These are phyloP conservation scores for Micrasema longulum DNA, from an alignment of 1,140 invertebrate species.

Conservation along the genomic window DNA sequence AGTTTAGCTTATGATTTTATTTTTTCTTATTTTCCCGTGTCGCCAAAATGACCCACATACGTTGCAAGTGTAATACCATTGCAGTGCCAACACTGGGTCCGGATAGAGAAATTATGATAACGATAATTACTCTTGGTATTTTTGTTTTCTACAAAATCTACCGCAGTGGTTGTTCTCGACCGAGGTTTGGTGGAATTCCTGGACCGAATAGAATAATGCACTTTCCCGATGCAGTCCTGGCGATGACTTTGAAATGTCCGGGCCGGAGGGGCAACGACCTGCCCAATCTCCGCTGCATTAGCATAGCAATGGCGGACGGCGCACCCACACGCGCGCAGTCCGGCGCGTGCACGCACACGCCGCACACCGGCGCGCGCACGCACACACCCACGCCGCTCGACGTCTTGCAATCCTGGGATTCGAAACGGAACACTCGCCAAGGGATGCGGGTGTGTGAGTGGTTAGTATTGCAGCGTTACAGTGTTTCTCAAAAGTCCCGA, in stretches of 20 bases:
- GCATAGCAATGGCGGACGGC: constrained; percentile 61
- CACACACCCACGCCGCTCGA: constrained; percentile 14
- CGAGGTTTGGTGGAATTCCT: no score
- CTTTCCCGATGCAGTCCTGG: constrained; percentile 57
- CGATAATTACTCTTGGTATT: no score
- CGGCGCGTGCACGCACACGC: constrained; percentile 30
- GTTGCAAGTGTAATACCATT: no score
- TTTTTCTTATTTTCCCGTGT: no score
- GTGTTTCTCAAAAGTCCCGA: constrained; percentile 9
- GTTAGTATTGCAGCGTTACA: constrained; percentile 28
- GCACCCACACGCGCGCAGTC: constrained; percentile 11
- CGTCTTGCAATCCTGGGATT: constrained; percentile 28
- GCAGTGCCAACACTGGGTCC: no score
- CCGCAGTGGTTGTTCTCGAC: no score
- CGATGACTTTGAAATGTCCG: constrained; percentile 66
- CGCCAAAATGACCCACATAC: no score
- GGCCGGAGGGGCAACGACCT: constrained; percentile 67
- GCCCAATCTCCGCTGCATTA: constrained; percentile 70
- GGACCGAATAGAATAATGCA: background rate
- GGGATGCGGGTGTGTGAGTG: constrained; percentile 21
- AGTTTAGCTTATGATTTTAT: no score
- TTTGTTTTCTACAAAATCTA: no score
- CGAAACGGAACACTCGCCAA: constrained; percentile 18
- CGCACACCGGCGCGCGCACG: constrained; percentile 7
- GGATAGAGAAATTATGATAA: no score